Conservation (phyloP, 1,140 invertebrate genomes). For the Magallana ariakensis region DNA sequence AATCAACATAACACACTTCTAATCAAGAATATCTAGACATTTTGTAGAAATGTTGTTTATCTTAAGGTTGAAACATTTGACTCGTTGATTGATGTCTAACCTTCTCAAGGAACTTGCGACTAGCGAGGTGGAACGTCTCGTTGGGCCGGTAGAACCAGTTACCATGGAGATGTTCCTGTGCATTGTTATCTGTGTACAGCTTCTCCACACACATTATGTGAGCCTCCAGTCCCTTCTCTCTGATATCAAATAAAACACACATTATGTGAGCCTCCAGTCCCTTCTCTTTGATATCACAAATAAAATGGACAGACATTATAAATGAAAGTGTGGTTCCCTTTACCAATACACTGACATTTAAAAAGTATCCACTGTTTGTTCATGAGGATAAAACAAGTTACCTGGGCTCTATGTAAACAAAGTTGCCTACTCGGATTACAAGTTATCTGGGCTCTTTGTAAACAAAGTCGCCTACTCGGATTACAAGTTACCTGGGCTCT, state of each 20-base stretch:
- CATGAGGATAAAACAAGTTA: not conserved
- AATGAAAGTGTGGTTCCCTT: too few species aligned
- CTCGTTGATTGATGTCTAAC: conserved; percentile 64
- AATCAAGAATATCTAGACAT: too few species aligned
- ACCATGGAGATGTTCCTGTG: conserved; percentile 93
- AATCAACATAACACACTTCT: too few species aligned
- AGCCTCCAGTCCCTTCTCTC: conserved; percentile 88
- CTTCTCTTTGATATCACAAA: too few species aligned
- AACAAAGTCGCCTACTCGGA: conserved; percentile 92
- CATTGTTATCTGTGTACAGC: conserved; percentile 87
- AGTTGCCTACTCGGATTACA: conserved; percentile 92
- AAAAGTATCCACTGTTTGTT: too few species aligned
- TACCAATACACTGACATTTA: too few species aligned
- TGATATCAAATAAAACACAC: conserved; percentile 48
- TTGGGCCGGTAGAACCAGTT: conserved; percentile 92
- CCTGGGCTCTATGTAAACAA: conserved; percentile 75
- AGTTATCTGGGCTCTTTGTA: too few species aligned
- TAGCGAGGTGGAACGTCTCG: conserved; percentile 97
- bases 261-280: too few species aligned
- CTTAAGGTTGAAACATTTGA: not conserved
- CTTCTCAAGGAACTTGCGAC: conserved; percentile 95
- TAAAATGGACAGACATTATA: too few species aligned
- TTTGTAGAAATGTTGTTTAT: too few species aligned
- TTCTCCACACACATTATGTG: conserved; percentile 93
- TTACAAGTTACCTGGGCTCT: too few species aligned